These are phyloP conservation scores for Archocentrus centrarchus DNA, from an alignment of 2,113 vertebrate species.

Conservation along the genomic window DNA sequence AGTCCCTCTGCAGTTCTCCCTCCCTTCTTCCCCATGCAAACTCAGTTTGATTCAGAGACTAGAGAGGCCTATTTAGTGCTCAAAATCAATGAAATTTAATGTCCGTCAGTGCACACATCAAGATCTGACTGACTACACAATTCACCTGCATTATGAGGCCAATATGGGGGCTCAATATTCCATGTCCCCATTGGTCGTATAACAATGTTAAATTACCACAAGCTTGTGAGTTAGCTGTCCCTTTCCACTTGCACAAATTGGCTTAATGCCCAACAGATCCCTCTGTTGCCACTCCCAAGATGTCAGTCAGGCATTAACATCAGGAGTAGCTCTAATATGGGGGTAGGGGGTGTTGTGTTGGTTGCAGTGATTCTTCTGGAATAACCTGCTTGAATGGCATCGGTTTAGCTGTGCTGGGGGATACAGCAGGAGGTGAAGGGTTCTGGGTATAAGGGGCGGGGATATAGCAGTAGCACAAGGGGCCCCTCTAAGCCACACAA, in stretches of 20 bases:
- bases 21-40: constrained; percentile 20
- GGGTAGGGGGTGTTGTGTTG: constrained; percentile 29
- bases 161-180: constrained; percentile 37
- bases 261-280: constrained; percentile 36
- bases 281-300: constrained; percentile 33
- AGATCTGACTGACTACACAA: constrained; percentile 47
- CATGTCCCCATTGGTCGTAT: constrained; percentile 27
- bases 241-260: constrained; percentile 47
- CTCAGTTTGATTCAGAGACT: constrained; percentile 49
- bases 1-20: constrained; percentile 16
- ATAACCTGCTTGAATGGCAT: constrained; percentile 67
- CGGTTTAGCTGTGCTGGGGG: constrained; percentile 59
- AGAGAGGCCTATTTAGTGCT: constrained; percentile 33
- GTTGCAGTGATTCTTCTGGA: constrained; percentile 34
- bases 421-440: constrained; percentile 39
- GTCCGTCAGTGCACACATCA: constrained; percentile 48
- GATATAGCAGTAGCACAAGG: constrained; percentile 65
- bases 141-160: constrained; percentile 53
- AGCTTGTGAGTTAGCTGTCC: constrained; percentile 34
- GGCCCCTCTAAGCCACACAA: constrained; percentile 75
- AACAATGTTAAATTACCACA: constrained; percentile 32
- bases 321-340: constrained; percentile 13
- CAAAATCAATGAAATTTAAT: constrained; percentile 66
- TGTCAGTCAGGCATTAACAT: constrained; percentile 32
- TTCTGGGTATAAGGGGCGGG: constrained; percentile 51